A percentile compares a stretch with the other conserved stretches of the same genome.
Evolutionary conservation across 2,888 invertebrate genomes (phyloP).

Genomic region (Taenaris catops): DNA sequence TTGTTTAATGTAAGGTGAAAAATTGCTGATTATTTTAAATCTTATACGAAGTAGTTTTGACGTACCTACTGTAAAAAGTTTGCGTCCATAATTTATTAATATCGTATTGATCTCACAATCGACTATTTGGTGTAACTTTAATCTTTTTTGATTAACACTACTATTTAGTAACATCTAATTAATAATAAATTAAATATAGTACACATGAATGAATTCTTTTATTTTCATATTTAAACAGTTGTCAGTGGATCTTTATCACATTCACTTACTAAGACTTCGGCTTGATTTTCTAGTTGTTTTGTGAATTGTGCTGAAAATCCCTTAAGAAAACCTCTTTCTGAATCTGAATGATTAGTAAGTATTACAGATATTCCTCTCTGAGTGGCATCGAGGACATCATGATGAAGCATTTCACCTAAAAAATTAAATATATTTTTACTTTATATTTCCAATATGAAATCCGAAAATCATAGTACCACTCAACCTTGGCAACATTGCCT

Average conservation of each 20-base stretch:
- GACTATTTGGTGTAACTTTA: constrained; percentile 32
- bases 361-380: constrained; percentile 90
- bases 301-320: constrained; percentile 70
- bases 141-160: constrained; percentile 25
- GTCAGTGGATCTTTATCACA: constrained; percentile 88
- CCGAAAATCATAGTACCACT: no score
- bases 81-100: constrained; percentile 22
- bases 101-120: constrained; percentile 67
- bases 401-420: constrained; percentile 94
- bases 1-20: constrained; percentile 4
- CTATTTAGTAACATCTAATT: constrained; percentile 24
- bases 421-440: no score
- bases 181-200: constrained; percentile 26
- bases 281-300: constrained; percentile 59
- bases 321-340: constrained; percentile 92
- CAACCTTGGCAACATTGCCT: no score
- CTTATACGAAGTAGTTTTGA: constrained; percentile 5
- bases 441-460: no score
- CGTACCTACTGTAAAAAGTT: no score
- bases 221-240: constrained; percentile 79
- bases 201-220: constrained; percentile 17
- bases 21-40: constrained; percentile 1
- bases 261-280: constrained; percentile 84
- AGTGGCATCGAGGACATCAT: constrained; percentile 92
- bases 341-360: constrained; percentile 95